Base-by-base conservation (phyloP, 1,140 invertebrate species). In the Micrasema minimum region DNA sequence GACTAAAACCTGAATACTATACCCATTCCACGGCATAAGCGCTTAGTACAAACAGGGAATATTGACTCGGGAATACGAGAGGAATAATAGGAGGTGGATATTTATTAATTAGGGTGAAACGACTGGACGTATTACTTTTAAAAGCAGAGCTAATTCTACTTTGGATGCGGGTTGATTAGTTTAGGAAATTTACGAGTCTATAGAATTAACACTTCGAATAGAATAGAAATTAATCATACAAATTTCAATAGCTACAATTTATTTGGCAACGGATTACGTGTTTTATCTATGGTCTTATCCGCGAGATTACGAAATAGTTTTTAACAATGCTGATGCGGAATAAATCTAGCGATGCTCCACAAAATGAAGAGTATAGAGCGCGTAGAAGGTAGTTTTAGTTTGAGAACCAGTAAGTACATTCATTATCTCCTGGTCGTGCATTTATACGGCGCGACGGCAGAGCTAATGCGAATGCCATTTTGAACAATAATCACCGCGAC, bases 91-190 rank as follows among this genome's bases (percentile, higher is more conserved):
- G 38, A 37, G 38, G 55, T 14, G 38, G 55, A 22, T 59, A 69
- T 51, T 61, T 43, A 45, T 51, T 69, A 69, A 72, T 72, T 55
- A 64, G 61, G 72, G 59, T 66, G 45, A 59, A 69, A 55, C 35
- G 67, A 70, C 66, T 70, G 67, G 67, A 71, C 69, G 65, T 45
- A 62, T 66, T 70, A 69, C 69, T 74, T 74, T 74, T 68, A 74
- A 74, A 74, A 70, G 72, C 66, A 65, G 46, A 59, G 66, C 53
- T 71, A 68, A 74, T 71, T 71, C 57, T 57, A 55, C 59, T 73
- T 55, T 59, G 69, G 57, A 41, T 67, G 43, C 48, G 61, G 43
- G 50, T 66, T 69, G 61, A n/a, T 35, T 16, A 57, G 62, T 55
- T 62, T 26, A 51, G 57, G 57, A 61, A 43, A 2, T 55, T 55